phyloP scores from a whole-genome alignment of 2,888 invertebrate species.

The Lepetodrilus schrolli region DNA sequence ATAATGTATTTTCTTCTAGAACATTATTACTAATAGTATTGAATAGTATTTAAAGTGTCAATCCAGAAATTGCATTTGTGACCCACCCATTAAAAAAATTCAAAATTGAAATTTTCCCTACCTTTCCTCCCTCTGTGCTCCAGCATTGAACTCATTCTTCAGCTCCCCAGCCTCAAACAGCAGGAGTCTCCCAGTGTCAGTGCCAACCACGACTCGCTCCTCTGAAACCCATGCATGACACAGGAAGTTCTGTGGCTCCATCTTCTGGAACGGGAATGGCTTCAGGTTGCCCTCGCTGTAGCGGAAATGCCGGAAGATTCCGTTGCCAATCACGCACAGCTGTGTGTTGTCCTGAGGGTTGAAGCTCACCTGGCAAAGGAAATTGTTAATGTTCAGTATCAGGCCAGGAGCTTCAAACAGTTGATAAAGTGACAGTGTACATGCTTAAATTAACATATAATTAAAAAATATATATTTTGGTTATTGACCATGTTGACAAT shows the following conservation, averaged over 20 bases:
- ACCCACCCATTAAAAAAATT: too few species aligned
- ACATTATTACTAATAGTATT: too few species aligned
- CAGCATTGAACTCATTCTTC: constrained; percentile 75
- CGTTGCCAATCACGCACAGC: constrained; percentile 81
- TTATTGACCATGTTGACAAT: too few species aligned
- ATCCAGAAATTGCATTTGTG: too few species aligned
- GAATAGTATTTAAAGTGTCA: too few species aligned
- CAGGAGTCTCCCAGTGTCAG: constrained; percentile 84
- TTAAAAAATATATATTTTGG: too few species aligned
- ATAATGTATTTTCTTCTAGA: too few species aligned
- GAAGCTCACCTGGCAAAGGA: constrained; percentile 81
- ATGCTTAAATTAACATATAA: too few species aligned
- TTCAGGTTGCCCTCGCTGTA: constrained; percentile 87
- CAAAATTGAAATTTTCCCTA: too few species aligned
- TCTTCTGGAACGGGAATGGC: constrained; percentile 88
- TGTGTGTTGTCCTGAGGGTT: constrained; percentile 87
- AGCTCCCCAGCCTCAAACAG: constrained; percentile 90
- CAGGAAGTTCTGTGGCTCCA: constrained; percentile 84
- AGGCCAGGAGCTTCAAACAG: too few species aligned
- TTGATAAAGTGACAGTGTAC: too few species aligned
- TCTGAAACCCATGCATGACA: constrained; percentile 88
- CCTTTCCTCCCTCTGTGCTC: constrained; percentile 56
- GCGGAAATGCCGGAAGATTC: constrained; percentile 84
- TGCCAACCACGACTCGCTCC: constrained; percentile 89
- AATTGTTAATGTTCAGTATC: too few species aligned